phyloP scores from a whole-genome alignment of 2,113 vertebrate species.

The Eleginops maclovinus region DNA sequence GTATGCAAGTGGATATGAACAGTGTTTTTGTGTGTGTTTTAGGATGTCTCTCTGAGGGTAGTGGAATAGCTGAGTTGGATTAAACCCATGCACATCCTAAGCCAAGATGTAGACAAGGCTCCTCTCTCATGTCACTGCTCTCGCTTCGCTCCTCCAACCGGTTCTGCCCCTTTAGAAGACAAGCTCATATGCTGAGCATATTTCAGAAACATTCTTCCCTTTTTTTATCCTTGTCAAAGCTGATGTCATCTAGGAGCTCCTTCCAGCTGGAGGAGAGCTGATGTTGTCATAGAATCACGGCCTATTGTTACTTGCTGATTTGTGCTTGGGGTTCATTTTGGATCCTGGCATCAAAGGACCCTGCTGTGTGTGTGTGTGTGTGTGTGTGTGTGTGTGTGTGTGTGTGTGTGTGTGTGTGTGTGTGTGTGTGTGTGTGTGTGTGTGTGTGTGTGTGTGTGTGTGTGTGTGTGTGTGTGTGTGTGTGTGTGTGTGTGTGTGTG shows the following conservation, averaged over 20 bases:
- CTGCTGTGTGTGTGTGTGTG: constrained; percentile 3
- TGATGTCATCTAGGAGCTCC: constrained; percentile 46
- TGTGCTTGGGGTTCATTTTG: constrained; percentile 27
- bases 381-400: constrained; percentile 17
- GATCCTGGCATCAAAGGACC: constrained; percentile 20
- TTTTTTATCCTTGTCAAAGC: constrained; percentile 42
- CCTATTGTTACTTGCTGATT: constrained; percentile 50
- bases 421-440: constrained; percentile 19
- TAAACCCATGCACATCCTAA: constrained; percentile 45
- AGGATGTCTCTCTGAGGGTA: constrained; percentile 49
- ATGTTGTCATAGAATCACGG: constrained; percentile 11
- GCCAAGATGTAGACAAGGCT: constrained; percentile 67
- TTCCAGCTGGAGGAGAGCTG: constrained; percentile 39
- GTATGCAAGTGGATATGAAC: constrained; percentile 29
- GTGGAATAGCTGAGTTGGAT: constrained; percentile 56
- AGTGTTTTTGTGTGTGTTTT: constrained; percentile 28
- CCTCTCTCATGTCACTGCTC: constrained; percentile 65
- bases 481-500: constrained; percentile 18
- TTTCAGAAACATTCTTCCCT: constrained; percentile 39
- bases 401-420: constrained; percentile 13
- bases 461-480: constrained; percentile 19
- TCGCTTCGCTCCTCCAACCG: constrained; percentile 36
- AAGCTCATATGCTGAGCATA: neutral
- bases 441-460: constrained; percentile 14
- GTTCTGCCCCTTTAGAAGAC: constrained; percentile 43